phyloP scores from a whole-genome alignment of 2,888 invertebrate genomes.

The Copidosoma aretas region DNA sequence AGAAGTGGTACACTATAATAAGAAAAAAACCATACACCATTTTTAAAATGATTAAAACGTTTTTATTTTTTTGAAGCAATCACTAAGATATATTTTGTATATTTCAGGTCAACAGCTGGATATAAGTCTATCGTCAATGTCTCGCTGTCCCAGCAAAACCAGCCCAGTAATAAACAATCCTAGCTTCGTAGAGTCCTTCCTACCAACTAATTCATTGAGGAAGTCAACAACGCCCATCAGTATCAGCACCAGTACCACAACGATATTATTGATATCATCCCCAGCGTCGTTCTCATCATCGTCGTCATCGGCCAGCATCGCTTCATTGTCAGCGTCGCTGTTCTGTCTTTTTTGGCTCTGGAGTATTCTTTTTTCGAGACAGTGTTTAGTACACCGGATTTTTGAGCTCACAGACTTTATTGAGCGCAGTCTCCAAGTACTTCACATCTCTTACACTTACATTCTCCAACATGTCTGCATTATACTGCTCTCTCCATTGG shows the following conservation, averaged over 20 bases:
- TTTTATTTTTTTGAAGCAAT: too few species aligned
- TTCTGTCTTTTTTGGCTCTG: slow-evolving; percentile 59
- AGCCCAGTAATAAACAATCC: slow-evolving; percentile 51
- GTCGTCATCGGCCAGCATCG: slow-evolving; percentile 46
- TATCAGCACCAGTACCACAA: background rate
- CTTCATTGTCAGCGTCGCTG: slow-evolving; percentile 47
- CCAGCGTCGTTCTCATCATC: slow-evolving; percentile 46
- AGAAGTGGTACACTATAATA: too few species aligned
- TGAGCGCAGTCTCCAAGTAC: slow-evolving; percentile 21
- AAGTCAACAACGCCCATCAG: background rate
- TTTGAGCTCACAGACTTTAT: slow-evolving; percentile 20
- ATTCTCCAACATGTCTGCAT: slow-evolving; percentile 1
- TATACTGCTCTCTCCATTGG: slow-evolving; percentile 2
- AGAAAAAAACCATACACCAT: too few species aligned
- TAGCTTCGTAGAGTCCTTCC: background rate
- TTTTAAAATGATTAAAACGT: too few species aligned
- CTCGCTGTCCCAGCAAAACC: slow-evolving; percentile 52
- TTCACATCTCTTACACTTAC: slow-evolving; percentile 19
- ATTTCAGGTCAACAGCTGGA: slow-evolving; percentile 22
- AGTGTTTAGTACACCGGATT: slow-evolving; percentile 47
- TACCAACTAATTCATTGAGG: background rate
- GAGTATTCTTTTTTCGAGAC: slow-evolving; percentile 63
- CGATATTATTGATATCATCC: slow-evolving; percentile 39
- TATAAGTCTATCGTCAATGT: slow-evolving; percentile 42
- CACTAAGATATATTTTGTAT: background rate